Base-by-base conservation (phyloP, 2,113 vertebrate genomes). In the Bufo bufo region DNA sequence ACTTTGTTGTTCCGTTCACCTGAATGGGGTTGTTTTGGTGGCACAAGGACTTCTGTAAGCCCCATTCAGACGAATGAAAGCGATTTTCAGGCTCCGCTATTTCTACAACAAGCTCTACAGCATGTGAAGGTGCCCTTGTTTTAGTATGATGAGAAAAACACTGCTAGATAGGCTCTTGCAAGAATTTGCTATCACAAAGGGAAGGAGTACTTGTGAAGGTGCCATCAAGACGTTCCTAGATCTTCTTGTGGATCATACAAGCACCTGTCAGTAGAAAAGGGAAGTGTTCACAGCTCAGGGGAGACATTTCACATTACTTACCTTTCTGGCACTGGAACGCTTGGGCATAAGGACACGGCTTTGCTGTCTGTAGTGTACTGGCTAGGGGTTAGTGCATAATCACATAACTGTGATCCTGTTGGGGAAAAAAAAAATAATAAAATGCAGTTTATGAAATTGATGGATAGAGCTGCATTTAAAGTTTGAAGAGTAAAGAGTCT, bases 241-340 rank as follows among this genome's bases (percentile, higher is more conserved):
- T 20, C 6, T 69, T 23, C 66, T 14, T 71, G 33, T 14, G 13
- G 8, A 13, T 72, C 7, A 33, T 23, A 23, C 12, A 69, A 33
- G 33, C 17, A 45, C 12, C 43, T 45, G 33, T 4, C 17, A 71
- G 11, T 5, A 43, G 66, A 43, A 71, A 33, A 43, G 66, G 23
- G 66, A 71, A 33, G 10, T 71, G 43, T 47, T 17, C 33, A n/a
- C 9, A 20, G 14, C 9, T 74, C 33, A 33, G 33, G 0, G 33
- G 33, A 71, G 12, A 71, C 12, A 43, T 33, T 43, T 71, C 0
- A 0, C 3, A 23, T 80, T 59, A 47, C 94, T 90, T 94, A 99
- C 98, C 98, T 99, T 90, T 96, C 94, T 87, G 97, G 97, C 90
- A 99, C 98, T 89, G 98, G 98, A 86, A 98, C 97, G 92, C 97